These are phyloP conservation scores for Timema podura DNA, from an alignment of 2,888 invertebrate species.

Conservation along the genomic window DNA sequence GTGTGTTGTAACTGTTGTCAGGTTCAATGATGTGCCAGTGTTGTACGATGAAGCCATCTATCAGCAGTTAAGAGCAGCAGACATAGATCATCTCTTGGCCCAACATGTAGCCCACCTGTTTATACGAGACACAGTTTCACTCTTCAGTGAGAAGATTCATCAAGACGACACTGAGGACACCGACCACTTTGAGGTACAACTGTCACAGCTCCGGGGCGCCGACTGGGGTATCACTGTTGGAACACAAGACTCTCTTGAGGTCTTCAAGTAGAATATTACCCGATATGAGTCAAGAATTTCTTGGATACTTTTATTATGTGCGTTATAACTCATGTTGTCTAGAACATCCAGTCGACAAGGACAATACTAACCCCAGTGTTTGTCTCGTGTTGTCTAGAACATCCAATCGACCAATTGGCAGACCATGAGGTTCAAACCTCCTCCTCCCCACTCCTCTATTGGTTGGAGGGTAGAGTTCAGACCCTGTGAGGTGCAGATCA, in stretches of 20 bases:
- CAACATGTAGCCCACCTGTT: constrained; percentile 97
- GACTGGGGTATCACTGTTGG: no score
- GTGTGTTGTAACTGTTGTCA: constrained; percentile 37
- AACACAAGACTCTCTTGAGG: no score
- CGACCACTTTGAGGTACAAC: constrained; percentile 94
- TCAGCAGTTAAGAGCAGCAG: constrained; percentile 75
- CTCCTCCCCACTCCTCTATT: constrained; percentile 91
- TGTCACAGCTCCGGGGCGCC: no score
- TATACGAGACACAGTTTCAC: constrained; percentile 92
- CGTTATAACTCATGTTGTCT: no score
- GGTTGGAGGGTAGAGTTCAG: constrained; percentile 99
- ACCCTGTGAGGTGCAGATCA: constrained; percentile 96
- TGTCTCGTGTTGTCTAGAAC: constrained; percentile 57
- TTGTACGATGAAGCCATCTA: constrained; percentile 82
- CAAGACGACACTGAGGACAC: constrained; percentile 91
- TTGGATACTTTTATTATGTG: no score
- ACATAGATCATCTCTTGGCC: constrained; percentile 89
- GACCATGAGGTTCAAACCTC: constrained; percentile 98
- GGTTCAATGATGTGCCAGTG: constrained; percentile 91
- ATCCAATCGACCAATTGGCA: constrained; percentile 99
- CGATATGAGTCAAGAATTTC: no score
- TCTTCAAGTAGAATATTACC: no score
- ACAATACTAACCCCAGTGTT: no score
- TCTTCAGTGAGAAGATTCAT: constrained; percentile 91
- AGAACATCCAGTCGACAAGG: no score